Conservation (phyloP, 1,140 invertebrate species). For the Atta colombica region DNA sequence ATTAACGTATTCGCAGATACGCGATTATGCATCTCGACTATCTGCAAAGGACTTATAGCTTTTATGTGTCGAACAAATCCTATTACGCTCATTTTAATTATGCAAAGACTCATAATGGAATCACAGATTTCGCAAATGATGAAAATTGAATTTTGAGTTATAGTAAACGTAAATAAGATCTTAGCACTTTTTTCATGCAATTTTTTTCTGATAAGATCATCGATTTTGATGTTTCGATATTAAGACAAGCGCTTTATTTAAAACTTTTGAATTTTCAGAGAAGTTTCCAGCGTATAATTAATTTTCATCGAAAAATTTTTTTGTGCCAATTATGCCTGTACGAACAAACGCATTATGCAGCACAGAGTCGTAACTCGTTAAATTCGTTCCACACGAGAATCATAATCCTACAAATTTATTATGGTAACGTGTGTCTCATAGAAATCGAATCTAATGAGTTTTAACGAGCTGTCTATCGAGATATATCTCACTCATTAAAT, state of each 20-base stretch:
- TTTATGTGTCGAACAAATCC: constrained; percentile 1
- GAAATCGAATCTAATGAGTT: constrained; percentile 31
- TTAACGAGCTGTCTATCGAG: constrained; percentile 29
- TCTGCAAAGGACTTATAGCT: neutral
- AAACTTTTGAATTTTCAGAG: neutral
- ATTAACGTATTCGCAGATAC: constrained; percentile 9
- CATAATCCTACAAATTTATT: constrained; percentile 40
- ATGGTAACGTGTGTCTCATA: constrained; percentile 32
- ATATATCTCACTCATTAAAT: constrained; percentile 10
- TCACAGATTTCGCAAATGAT: neutral
- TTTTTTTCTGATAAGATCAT: neutral
- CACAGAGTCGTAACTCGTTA: constrained; percentile 29
- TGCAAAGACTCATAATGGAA: constrained; percentile 1
- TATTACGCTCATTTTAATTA: constrained; percentile 1
- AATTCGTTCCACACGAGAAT: constrained; percentile 21
- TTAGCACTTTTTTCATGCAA: neutral
- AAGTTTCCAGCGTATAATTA: neutral
- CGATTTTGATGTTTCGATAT: neutral
- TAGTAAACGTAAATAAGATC: neutral
- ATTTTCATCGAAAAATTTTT: neutral
- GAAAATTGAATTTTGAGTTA: neutral
- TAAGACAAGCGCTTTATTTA: neutral
- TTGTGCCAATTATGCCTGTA: neutral
- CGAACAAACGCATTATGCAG: constrained; percentile 28
- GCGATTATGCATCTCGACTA: constrained; percentile 14